Conservation (phyloP, 2,888 invertebrate genomes). For the Folsomia manolachei region DNA sequence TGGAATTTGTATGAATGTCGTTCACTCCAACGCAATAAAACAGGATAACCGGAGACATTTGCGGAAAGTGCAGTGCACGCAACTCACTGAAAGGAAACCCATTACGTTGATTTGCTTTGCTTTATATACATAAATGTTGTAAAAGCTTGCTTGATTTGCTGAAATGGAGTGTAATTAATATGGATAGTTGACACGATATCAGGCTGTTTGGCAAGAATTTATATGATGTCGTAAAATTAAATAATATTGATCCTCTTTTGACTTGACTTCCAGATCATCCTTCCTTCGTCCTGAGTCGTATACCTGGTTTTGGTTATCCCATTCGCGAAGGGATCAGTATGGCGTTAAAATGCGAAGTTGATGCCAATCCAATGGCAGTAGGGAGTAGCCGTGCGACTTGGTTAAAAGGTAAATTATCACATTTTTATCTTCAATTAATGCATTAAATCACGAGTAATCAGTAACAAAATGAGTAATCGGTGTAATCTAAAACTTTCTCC, state of each 20-base stretch:
- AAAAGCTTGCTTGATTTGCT: background rate
- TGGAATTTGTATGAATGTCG: background rate
- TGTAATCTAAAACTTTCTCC: no score
- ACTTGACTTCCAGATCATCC: constrained; percentile 76
- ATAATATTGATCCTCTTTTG: constrained; percentile 33
- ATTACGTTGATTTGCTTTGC: background rate
- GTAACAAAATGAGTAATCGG: no score
- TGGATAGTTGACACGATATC: background rate
- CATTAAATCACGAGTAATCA: background rate
- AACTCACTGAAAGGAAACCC: background rate
- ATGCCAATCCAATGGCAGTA: constrained; percentile 87
- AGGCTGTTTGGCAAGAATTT: no score
- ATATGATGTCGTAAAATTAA: no score
- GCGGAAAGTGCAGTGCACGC: no score
- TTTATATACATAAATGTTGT: background rate
- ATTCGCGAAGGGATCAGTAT: constrained; percentile 84
- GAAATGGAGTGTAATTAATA: background rate
- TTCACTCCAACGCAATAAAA: background rate
- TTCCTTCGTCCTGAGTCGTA: constrained; percentile 85
- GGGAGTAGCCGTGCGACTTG: constrained; percentile 80
- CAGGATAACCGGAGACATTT: background rate
- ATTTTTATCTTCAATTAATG: background rate
- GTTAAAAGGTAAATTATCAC: constrained; percentile 62
- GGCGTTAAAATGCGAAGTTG: constrained; percentile 86
- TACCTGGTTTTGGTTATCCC: constrained; percentile 88